Base-by-base conservation (phyloP, 2,797 vertebrate genomes). In the Myioborus miniatus region DNA sequence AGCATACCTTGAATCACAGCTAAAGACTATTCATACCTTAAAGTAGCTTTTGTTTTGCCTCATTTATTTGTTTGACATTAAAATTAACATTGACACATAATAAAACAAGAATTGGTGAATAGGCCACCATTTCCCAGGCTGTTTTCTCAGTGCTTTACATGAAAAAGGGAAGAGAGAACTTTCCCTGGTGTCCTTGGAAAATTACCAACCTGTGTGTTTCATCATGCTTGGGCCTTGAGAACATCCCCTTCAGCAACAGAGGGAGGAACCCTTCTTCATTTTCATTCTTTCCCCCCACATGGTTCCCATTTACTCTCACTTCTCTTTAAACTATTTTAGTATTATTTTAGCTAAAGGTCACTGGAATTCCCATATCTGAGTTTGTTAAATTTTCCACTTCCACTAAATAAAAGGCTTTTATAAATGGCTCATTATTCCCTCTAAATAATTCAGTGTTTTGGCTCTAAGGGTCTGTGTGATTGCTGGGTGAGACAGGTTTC, bases 281-380 rank as follows among this genome's bases (percentile, higher is more conserved):
- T 81, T 56, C 64, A 41, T 87, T 87, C 58, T 49, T 83, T 92
- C 29, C 39, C 71, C 76, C 44, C 62, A 71, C 65, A 75, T 67
- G 91, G 84, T 95, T 96, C 87, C 55, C 84, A 92, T 92, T 94
- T 84, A 83, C 56, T 94, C 75, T 49, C 49, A 58, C 68, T 90
- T 92, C 65, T 90, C 69, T 72, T 86, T 41, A 84, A 43, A 62
- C 87, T 74, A 41, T 87, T 90, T 90, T 71, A 79, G 20, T 71
- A 62, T 87, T 81, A 71, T 62, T 89, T 84, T 47, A 87, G 77
- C 83, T 90, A 84, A 96, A 96, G 92, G 92, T 96, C 91, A 27
- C 30, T 36, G 36, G 76, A 85, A 92, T 92, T 95, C 92, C 89
- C 90, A 92, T 59, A 96, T 89, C 75, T 71, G 36, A 62, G 65